Base-by-base conservation (phyloP, 2,888 invertebrate species). In the Tipula helvola region DNA sequence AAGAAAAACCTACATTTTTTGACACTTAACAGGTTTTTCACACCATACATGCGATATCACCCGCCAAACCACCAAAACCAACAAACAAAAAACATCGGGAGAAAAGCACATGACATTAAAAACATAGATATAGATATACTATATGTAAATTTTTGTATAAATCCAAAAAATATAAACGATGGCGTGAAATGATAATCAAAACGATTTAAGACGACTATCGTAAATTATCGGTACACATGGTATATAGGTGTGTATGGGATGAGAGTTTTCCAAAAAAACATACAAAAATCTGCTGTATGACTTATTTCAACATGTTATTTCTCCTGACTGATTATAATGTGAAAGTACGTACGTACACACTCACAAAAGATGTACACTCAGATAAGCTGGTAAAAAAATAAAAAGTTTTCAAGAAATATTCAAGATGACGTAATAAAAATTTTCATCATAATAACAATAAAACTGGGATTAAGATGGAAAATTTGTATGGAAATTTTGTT, bases 371-470 rank as follows among this genome's bases (percentile, higher is more conserved):
- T 28, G 10, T 71, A 71, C 52, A 57, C 52, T 57, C 28, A 18
- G 12, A 28, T 3, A 12, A 71, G 28, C 71, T 71, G 18, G 28
- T 71, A 28, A 57, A 42, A 16, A 57, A 16, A 57, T 7, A 18
- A 44, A 71, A 28, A 71, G 8, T 28, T 28, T 71, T 71, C 5
- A 71, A 71, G 71, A 71, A 71, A 28, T 71, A 28, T 71, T 28
- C 28, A 71, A 71, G 71, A 71, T 71, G 71, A 71, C 71, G 71
- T 71, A 71, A 71, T 71, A 71, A 71, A 71, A 71, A 71, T 71
- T 71, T 71, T 71, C 71, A 71, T 71, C 71, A 71, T 71, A 71
- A 71, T 71, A 71, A 71, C 71, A 71, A 71, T 71, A 71, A 71
- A 71, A 71, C 2, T 71, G 71, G 71, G 71, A 71, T 71, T 71